A percentile compares a stretch with the other conserved stretches of the same genome.
phyloP scores from a whole-genome alignment of 2,113 vertebrate genomes.

The Xiphophorus couchianus region DNA sequence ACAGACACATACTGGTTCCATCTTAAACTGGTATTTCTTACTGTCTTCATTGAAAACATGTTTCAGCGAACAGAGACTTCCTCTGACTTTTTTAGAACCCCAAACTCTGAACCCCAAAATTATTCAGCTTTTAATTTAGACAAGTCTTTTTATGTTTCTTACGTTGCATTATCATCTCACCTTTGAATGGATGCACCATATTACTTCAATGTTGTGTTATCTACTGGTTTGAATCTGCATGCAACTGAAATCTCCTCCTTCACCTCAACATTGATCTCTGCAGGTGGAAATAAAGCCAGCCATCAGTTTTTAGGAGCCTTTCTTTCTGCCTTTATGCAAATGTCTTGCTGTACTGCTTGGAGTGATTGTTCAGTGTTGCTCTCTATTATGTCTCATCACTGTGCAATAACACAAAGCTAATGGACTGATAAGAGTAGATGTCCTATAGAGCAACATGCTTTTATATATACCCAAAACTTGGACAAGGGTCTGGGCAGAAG shows the following conservation, averaged over 20 bases:
- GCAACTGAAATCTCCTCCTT: background rate
- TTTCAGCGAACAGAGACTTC: background rate
- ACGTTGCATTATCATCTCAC: background rate
- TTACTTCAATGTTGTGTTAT: too few relatives aligned
- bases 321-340: background rate
- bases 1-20: background rate
- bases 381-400: conserved; percentile 21
- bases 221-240: background rate
- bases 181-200: background rate
- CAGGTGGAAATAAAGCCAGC: too few relatives aligned
- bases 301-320: too few relatives aligned
- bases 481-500: conserved; percentile 12
- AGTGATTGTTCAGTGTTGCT: conserved; percentile 11
- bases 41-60: background rate
- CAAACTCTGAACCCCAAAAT: background rate
- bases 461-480: background rate
- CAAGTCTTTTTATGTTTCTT: background rate
- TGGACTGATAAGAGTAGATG: conserved; percentile 7
- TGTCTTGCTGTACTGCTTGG: conserved; percentile 27
- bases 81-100: background rate
- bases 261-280: background rate
- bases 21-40: background rate
- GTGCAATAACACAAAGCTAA: conserved; percentile 6
- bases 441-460: background rate
- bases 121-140: background rate